Evolutionary conservation across 2,113 vertebrate genomes (phyloP).

Genomic region (Sylvietta virens): DNA sequence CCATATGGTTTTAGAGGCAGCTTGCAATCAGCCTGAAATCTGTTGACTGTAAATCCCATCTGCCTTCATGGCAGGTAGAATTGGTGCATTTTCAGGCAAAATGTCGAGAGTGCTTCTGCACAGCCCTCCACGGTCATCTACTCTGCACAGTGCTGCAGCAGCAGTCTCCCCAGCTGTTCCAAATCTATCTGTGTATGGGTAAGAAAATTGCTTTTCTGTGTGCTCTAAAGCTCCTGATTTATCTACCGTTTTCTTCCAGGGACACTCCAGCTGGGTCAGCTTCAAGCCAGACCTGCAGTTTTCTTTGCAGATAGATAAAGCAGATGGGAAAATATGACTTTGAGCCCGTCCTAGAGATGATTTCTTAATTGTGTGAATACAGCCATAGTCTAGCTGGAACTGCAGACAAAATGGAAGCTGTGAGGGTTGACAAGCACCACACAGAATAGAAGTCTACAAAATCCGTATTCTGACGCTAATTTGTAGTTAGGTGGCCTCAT

Average conservation of each 20-base stretch:
- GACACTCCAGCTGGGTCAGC: background rate
- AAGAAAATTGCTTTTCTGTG: background rate
- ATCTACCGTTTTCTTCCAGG: background rate
- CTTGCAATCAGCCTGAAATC: background rate
- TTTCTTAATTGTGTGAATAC: background rate
- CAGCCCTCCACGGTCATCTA: background rate
- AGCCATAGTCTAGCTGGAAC: background rate
- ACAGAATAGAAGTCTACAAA: background rate
- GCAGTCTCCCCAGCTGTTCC: background rate
- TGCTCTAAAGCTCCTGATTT: background rate
- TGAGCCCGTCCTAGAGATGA: fast-evolving
- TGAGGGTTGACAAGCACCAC: background rate
- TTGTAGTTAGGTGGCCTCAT: background rate
- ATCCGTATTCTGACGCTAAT: background rate
- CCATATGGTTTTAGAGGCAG: background rate
- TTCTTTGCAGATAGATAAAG: background rate
- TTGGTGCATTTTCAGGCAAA: background rate
- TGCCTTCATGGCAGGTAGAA: background rate
- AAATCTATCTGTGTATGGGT: background rate
- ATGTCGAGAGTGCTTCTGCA: background rate
- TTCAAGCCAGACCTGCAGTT: background rate
- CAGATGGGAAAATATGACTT: background rate
- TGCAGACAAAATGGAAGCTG: background rate
- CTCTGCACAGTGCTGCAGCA: background rate
- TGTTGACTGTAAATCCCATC: background rate